Percentiles rank a stretch among this genome's conserved stretches.
Conservation (phyloP, 2,797 vertebrate species). For the Tenualosa ilisha region DNA sequence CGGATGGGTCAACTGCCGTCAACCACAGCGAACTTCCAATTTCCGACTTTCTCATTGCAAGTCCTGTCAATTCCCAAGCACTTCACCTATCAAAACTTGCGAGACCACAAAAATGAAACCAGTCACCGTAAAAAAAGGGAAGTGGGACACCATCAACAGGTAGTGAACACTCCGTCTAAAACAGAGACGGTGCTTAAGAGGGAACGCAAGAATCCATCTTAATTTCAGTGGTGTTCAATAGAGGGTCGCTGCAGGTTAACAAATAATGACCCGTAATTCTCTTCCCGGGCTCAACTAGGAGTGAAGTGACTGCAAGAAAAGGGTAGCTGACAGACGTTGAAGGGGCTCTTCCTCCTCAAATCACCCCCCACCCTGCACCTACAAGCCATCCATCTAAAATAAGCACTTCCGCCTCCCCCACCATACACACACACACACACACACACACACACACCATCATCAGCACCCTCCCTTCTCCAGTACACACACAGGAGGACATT, state of each 20-base stretch:
- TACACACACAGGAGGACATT: slow-evolving; percentile 41
- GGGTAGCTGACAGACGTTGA: slow-evolving; percentile 12
- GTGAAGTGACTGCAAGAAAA: background rate
- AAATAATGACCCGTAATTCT: slow-evolving; percentile 18
- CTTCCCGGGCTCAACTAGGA: background rate
- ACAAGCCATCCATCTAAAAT: slow-evolving; percentile 10
- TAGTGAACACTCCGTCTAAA: background rate
- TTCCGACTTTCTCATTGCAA: background rate
- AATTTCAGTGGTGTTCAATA: background rate
- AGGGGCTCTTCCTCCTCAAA: slow-evolving; percentile 15
- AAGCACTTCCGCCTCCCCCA: slow-evolving; percentile 11
- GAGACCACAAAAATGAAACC: background rate
- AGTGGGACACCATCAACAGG: background rate
- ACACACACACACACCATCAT: slow-evolving; percentile 8
- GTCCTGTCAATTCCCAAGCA: background rate
- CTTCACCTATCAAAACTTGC: background rate
- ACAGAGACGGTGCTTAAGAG: background rate
- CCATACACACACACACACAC: background rate
- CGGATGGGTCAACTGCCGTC: background rate
- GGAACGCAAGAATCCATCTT: slow-evolving; percentile 15
- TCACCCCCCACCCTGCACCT: background rate
- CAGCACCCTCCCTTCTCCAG: background rate
- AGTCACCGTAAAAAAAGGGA: background rate
- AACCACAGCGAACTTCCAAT: background rate
- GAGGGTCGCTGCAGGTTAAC: slow-evolving; percentile 11